These are phyloP conservation scores for Deilephila porcellus DNA, from an alignment of 2,888 invertebrate genomes.

Conservation along the genomic window DNA sequence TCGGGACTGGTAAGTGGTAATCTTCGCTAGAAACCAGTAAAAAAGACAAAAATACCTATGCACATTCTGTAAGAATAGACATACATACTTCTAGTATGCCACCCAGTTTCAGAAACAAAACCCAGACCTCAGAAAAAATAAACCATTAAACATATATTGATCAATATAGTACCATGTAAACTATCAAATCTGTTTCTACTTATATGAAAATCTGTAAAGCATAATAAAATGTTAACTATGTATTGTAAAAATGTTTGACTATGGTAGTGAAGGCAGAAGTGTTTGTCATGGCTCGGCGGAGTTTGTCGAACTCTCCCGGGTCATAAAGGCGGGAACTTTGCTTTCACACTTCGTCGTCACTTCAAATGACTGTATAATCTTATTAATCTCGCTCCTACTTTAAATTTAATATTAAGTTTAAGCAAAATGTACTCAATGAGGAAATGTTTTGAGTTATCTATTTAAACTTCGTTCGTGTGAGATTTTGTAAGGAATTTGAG, in stretches of 20 bases:
- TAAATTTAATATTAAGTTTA: background rate
- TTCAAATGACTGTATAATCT: slow-evolving; percentile 3
- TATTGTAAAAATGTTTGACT: background rate
- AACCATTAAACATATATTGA: too few relatives aligned
- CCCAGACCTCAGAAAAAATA: too few relatives aligned
- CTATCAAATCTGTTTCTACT: background rate
- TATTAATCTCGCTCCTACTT: background rate
- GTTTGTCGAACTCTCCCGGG: background rate
- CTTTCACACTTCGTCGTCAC: background rate
- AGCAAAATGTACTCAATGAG: background rate
- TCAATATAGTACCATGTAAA: too few relatives aligned
- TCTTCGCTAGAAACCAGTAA: too few relatives aligned
- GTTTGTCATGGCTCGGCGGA: background rate
- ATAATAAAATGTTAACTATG: background rate
- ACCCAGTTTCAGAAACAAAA: too few relatives aligned
- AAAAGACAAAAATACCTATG: too few relatives aligned
- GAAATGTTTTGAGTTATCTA: too few relatives aligned
- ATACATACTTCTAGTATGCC: too few relatives aligned
- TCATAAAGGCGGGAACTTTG: slow-evolving; percentile 3
- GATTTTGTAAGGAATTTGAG: too few relatives aligned
- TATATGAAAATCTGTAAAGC: background rate
- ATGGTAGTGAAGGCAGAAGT: background rate
- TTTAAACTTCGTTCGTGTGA: too few relatives aligned
- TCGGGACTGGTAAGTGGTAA: too few relatives aligned
- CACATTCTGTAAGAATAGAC: too few relatives aligned